Base-by-base conservation (phyloP, 2,113 vertebrate species). In the Colossoma macropomum region DNA sequence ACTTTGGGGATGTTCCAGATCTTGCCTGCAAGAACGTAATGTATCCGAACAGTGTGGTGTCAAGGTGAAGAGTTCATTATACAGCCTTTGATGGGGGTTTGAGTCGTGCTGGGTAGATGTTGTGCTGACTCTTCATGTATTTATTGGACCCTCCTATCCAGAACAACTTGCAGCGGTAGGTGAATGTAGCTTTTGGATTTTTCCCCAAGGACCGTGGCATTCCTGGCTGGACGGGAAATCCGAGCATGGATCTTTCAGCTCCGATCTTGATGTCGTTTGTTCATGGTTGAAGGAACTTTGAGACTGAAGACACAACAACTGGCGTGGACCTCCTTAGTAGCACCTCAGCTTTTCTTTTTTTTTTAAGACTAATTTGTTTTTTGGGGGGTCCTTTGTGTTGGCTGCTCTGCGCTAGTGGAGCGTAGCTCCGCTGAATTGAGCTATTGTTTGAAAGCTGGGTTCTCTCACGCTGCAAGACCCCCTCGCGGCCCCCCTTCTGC, bases 361-460 rank as follows among this genome's bases (percentile, higher is more conserved):
- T 81, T 70, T 79, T 38, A 77, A 85, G 13, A 80, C 80, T 79
- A 30, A 81, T 76, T 88, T 85, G 72, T 81, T 87, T 89, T 86
- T 83, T 76, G 75, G 59, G 92, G 90, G 90, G 84, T 92, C 95
- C 94, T 95, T 95, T 96, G 95, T 96, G 93, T 92, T 34, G 45
- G 86, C 13, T 77, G 87, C 84, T 90, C 90, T 83, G 90, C 81
- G 92, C 90, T 89, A 92, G 90, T 91, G 85, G 85, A 93, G 92
- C 93, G 88, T 92, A 91, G 90, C 52, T 75, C 75, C 87, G 89
- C 93, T 95, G 91, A 95, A 93, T 94, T 86, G 92, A 89, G 92
- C 94, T 94, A 94, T 96, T 96, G 95, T 96, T 93, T 94, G 92
- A 92, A 89, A 89, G 84, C 90, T 86, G 88, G 87, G 82, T 92